Base-by-base conservation (phyloP, 2,113 vertebrate genomes). In the Heterotilapia buettikoferi region DNA sequence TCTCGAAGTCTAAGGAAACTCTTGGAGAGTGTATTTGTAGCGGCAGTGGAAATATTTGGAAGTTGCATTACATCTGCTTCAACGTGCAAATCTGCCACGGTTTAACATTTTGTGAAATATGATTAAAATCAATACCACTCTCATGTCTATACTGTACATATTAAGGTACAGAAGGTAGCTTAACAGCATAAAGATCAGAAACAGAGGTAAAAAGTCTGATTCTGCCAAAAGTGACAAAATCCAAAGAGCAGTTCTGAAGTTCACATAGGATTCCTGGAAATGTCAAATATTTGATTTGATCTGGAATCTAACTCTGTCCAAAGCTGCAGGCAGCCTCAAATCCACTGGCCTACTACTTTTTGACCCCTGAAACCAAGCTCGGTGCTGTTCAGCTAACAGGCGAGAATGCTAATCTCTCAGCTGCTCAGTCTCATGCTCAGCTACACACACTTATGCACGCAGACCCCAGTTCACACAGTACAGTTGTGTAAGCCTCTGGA, bases 371-470 rank as follows among this genome's bases (percentile, higher is more conserved):
- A 53, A 71, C 86, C 40, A 76, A 68, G 88, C 90, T 91, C 68
- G 54, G 2, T 71, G 86, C 50, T 57, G 80, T 85, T 86, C 80
- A 86, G 80, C 78, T 83, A 91, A 92, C 63, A 84, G 83, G 76
- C 80, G 66, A 79, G 61, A 90, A 92, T 54, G 83, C 84, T 93
- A 92, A 95, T 92, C 89, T 90, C 89, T 95, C 92, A 92, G 92
- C 88, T 90, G 91, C 85, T 89, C 88, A 29, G 89, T 88, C 85
- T 89, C 88, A 93, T 87, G 86, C 83, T 56, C 84, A 73, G 26
- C 9, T 19, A 86, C 38, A 85, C 82, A 84, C 57, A 84, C 52
- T 57, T 29, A 84, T 50, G 50, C 56, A 59, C 45, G 43, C 78
- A 80, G 53, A 86, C 84, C 38, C 16, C 40, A 53, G 73, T 82